Percentiles rank a stretch among this genome's conserved stretches.
These are phyloP conservation scores for Pelosia muscerda DNA, from an alignment of 2,888 invertebrate species.

Conservation along the genomic window DNA sequence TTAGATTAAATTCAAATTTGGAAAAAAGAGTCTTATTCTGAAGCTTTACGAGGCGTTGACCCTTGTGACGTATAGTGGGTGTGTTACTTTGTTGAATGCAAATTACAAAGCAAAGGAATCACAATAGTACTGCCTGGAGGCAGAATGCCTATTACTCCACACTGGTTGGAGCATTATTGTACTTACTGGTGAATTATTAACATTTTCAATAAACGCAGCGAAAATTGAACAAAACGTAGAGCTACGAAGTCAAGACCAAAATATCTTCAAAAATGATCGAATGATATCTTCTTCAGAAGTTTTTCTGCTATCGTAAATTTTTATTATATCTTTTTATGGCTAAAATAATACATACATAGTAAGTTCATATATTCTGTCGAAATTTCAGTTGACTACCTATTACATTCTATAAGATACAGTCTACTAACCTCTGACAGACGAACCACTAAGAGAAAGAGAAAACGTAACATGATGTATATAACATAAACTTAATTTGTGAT, in stretches of 20 bases:
- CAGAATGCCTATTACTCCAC: neutral
- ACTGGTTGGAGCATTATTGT: neutral
- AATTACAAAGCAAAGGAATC: slow-evolving; percentile 22
- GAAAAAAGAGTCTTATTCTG: slow-evolving; percentile 67
- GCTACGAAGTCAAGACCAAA: too few relatives aligned
- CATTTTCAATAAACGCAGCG: neutral
- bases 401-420: neutral
- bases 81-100: slow-evolving; percentile 48
- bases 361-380: too few relatives aligned
- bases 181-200: neutral
- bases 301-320: too few relatives aligned
- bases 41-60: slow-evolving; percentile 57
- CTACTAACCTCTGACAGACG: neutral
- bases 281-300: too few relatives aligned
- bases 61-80: slow-evolving; percentile 63
- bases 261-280: too few relatives aligned
- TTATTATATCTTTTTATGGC: too few relatives aligned
- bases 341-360: too few relatives aligned
- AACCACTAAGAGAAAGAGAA: too few relatives aligned
- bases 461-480: neutral
- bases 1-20: slow-evolving; percentile 82
- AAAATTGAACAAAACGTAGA: neutral
- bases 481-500: neutral
- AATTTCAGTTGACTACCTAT: too few relatives aligned
- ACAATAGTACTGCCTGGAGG: neutral